Base-by-base conservation (phyloP, 2,888 invertebrate genomes). In the Cerastoderma edule region DNA sequence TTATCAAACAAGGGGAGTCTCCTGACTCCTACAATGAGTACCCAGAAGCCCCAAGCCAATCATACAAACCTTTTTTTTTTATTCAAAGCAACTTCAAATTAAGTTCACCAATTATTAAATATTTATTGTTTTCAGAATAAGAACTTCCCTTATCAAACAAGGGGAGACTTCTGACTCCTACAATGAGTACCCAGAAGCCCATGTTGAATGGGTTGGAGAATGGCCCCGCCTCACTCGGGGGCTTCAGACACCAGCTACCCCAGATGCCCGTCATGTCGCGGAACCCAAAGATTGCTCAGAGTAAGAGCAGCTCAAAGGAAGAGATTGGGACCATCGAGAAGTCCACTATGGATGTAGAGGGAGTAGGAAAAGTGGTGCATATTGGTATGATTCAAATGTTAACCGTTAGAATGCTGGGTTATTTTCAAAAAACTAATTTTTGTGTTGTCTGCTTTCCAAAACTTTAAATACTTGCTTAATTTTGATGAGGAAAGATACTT, bases 281-380 rank as follows among this genome's bases (percentile, higher is more conserved):
- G 6, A 88, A 85, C 69, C 77, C 85, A 8, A 88, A 89, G 73
- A 90, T 89, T 54, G 89, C 89, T 13, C 89, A 90, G 69, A 90
- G 89, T 79, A 90, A 90, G 74, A 78, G 84, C 0, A 85, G 85
- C 32, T 83, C 83, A 2, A 89, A 89, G 53, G 64, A 81, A 28
- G 83, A 80, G 22, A 65, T 73, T 8, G 46, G 66, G 2, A 75
- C 67, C 16, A 53, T 76, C 8, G 79, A 84, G 33, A 82, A 85
- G 53, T 82, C 85, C 10, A 85, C 88, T 2, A 75, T 86, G 6
- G 85, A 87, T 44, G 85, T 88, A 30, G 88, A 88, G 53, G 89
- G 86, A 22, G 85, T 87, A 2, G 84, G 83, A 6, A 88, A 84
- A 78, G 85, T 88, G 28, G 83, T 88, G 0, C 84, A 85, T 63